Evolutionary conservation across 2,888 invertebrate species (phyloP), one percentile per base, ranked within the genome.

Genomic region (Branchellion lobata): DNA sequence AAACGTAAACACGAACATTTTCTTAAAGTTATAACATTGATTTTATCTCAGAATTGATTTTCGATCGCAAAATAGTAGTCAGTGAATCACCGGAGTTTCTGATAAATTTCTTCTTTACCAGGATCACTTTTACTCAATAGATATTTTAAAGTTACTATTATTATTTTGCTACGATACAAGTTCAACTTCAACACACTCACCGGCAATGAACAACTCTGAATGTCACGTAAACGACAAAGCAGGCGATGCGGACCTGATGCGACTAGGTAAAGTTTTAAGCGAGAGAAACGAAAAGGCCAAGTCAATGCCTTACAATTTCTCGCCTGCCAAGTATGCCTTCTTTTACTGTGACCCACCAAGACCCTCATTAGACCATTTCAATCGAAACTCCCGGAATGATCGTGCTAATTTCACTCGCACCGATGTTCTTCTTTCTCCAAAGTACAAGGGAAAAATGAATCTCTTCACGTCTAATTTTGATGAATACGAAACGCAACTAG

Each of bases 281-380:
- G 61, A 57, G 24, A 57, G 61, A n/a, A 53, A 75, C 29, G 53
- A 47, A 8, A 75, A 47, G 53, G 53, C 77, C n/a, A 77, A 77
- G 34, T 57, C 77, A 33, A 33, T 65, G 36, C 77, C 77, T 51
- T 8, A 57, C 53, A 77, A 77, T 33, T 77, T 77, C 53, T 77
- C 77, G 8, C 77, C 77, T 65, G 77, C 77, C 24, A 77, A 77
- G 53, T 77, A 34, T 65, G 77, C 77, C 31, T 77, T 77, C 53
- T 77, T 77, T 57, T 77, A 65, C 40, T 34, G 57, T 53, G 77
- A 77, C 40, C 33, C 29, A 1, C 47, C 36, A 2, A 75, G 31
- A n/a, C 27, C 36, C 27, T 53, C 75, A n/a, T 75, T 18, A 3
- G 75, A 75, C 29, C 34, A 18, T 33, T 33, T 33, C 34, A 57